A percentile compares a stretch with the other conserved stretches of the same genome.
phyloP scores from a whole-genome alignment of 92 coral and sea anemone genomes.

The Montipora capitata region DNA sequence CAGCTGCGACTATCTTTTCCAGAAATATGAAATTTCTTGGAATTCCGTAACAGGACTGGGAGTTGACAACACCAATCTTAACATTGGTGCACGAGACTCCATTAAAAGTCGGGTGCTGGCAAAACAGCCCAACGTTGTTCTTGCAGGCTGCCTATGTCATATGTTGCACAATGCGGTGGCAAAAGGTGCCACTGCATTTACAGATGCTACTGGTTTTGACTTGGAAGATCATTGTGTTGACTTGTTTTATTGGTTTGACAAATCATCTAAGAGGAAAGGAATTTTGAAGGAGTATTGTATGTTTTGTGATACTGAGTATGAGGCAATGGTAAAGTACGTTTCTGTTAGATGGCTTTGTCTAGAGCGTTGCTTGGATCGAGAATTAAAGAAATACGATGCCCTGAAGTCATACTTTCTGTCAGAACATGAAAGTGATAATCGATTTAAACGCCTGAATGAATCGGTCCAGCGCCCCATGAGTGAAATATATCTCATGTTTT shows the following conservation, averaged over 20 bases:
- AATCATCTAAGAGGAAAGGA: slow-evolving; percentile 70
- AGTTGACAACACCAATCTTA: slow-evolving; percentile 60
- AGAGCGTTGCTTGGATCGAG: slow-evolving; percentile 68
- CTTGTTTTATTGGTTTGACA: slow-evolving; percentile 74
- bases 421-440: slow-evolving; percentile 64
- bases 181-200: slow-evolving; percentile 48
- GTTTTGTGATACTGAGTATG: slow-evolving; percentile 19
- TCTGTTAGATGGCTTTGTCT: slow-evolving; percentile 73
- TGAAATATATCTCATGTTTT: slow-evolving; percentile 61
- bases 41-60: slow-evolving; percentile 68
- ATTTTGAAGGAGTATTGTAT: slow-evolving; percentile 62
- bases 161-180: slow-evolving; percentile 79
- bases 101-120: slow-evolving; percentile 64
- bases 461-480: slow-evolving; percentile 64
- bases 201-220: too few relatives aligned
- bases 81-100: slow-evolving; percentile 44
- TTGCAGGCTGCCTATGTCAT: slow-evolving; percentile 75
- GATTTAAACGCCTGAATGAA: slow-evolving; percentile 63
- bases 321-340: slow-evolving; percentile 49
- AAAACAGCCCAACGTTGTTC: slow-evolving; percentile 37
- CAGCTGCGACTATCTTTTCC: slow-evolving; percentile 73
- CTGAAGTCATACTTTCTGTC: slow-evolving; percentile 76
- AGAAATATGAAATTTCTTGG: slow-evolving; percentile 55
- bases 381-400: slow-evolving; percentile 66
- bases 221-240: slow-evolving; percentile 73